Evolutionary conservation across 2,797 vertebrate species (phyloP), one percentile per base, ranked within the genome.

Genomic region (Thamnophis elegans): DNA sequence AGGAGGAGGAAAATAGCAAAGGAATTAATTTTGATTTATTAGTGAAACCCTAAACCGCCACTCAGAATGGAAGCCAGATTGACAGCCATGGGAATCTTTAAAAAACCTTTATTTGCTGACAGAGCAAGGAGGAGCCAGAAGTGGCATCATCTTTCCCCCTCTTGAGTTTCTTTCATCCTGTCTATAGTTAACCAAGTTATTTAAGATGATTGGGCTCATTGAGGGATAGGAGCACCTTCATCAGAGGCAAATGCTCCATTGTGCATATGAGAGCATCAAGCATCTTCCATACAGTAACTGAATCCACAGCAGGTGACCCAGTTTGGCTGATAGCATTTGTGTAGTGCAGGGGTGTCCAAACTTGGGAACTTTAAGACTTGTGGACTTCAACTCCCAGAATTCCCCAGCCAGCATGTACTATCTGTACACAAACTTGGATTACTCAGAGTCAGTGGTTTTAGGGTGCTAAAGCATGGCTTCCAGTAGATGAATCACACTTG

Each of bases 1-100:
- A 96, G 96, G 95, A 95, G 42, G 88, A 94, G 95, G 95, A 92
- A 94, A 36, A 73, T 47, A 82, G 73, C 73, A 42, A 82, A 82
- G 73, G 94, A 94, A 95, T 96, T 96, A 95, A 97, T 96, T 96
- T 96, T 93, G 96, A 94, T 97, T 97, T 96, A 87, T 97, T 96
- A 97, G 92, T 93, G 95, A 96, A 96, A 96, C 92, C 91, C 1
- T 60, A 13, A 94, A 91, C 95, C 93, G 87, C 92, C 91, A 60
- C 6, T 26, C 55, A 53, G 47, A 91, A 89, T 36, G 56, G 93
- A 90, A 94, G 93, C 13, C 78, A 94, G 94, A 94, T n/a, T 95
- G 95, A 95, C 94, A 94, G 94, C 92, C 92, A 58, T 60, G 94
- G 94, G 94, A 82, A 82, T 94, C 95, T 91, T 95, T 18, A 36